Conservation (phyloP, 2,797 vertebrate genomes). For the Xerus rutilus region DNA sequence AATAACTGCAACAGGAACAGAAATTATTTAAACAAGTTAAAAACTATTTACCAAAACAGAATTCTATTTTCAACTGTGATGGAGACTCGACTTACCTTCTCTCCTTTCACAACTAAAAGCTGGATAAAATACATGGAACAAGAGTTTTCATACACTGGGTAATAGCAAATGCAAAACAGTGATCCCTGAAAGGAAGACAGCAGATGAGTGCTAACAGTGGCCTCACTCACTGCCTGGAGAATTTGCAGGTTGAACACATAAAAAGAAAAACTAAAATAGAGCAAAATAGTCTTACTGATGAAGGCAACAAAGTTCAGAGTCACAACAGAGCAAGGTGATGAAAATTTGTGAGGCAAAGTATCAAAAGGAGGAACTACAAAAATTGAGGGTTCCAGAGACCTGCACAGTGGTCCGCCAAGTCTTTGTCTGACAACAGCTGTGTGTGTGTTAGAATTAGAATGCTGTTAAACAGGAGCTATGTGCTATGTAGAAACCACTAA, state of each 20-base stretch:
- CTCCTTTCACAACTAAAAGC: neutral
- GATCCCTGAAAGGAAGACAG: neutral
- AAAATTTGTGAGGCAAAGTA: neutral
- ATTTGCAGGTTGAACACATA: neutral
- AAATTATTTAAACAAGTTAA: neutral
- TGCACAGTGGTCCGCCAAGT: neutral
- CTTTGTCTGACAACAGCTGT: neutral
- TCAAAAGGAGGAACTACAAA: neutral
- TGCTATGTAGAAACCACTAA: neutral
- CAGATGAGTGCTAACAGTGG: rapidly evolving
- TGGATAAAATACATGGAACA: neutral
- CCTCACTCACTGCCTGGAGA: neutral
- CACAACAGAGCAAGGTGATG: too few relatives aligned
- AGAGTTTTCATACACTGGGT: too few relatives aligned
- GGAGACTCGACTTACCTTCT: neutral
- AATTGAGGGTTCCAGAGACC: neutral
- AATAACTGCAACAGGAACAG: slow-evolving; percentile 24
- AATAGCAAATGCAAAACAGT: neutral
- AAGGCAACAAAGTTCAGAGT: neutral
- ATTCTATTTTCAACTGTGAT: neutral
- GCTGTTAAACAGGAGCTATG: too few relatives aligned
- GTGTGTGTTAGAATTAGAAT: too few relatives aligned
- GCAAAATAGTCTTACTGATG: neutral
- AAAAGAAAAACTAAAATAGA: neutral
- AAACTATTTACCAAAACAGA: neutral